Base-by-base conservation (phyloP, 1,140 invertebrate species). In the Mamestra configurata region DNA sequence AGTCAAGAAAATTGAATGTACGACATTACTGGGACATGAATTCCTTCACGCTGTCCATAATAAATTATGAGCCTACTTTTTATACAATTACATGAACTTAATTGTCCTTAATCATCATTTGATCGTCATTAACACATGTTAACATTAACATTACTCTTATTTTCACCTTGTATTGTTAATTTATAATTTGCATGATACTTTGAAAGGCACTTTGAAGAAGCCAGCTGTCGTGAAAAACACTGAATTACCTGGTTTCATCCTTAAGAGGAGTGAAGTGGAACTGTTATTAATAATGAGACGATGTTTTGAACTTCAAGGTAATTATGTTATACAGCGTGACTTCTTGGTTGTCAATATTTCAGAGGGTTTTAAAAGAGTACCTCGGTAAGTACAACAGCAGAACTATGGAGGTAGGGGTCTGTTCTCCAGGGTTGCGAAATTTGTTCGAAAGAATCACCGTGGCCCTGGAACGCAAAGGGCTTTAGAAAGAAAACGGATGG, bases 201-300 rank as follows among this genome's bases (percentile, higher is more conserved):
- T 51, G 15, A n/a, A n/a, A 15, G n/a, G n/a, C n/a, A 51, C 6
- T 13, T 51, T 13, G 2, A 18, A n/a, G n/a, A 18, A n/a, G 46
- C 15, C 46, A 51, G 46, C 4, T 51, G 46, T 18, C 0, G n/a
- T n/a, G 46, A 51, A 51, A 51, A 51, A 51, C 15, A 7, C 4
- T n/a, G n/a, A 51, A 51, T 51, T 51, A 51, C n/a, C 46, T n/a
- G n/a, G 46, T 51, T 51, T 51, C n/a, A 13, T 51, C n/a, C 46
- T n/a, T 51, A 51, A 46, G 4, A 46, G n/a, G 13, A n/a, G 46
- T n/a, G 4, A 51, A 51, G 46, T 51, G 6, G 5, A 15, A n/a
- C 0, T 51, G 7, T n/a, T 6, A 18, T 15, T n/a, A 4, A 51
- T 51, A 51, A 51, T 51, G 46, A 18, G 5, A 51, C 15, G 46